Base-by-base conservation (phyloP, 1,140 invertebrate species). In the Musca vetustissima region DNA sequence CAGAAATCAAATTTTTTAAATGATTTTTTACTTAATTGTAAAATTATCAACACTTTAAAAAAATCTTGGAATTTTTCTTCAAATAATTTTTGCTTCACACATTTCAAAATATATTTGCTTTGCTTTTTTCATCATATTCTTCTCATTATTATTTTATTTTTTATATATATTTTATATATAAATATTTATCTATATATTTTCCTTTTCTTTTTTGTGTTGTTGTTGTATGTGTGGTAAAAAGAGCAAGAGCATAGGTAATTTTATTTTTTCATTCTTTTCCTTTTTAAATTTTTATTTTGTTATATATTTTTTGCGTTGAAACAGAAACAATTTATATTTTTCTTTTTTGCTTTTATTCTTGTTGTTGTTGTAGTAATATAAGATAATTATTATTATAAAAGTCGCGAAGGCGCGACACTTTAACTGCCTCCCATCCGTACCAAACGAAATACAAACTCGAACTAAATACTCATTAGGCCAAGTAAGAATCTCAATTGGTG, bases 391-490 rank as follows among this genome's bases (percentile, higher is more conserved):
- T 24, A 52, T 55, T 14, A 67, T 19, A 55, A 67, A 55, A 67
- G 59, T 68, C 69, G 65, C 69, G 57, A 55, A 67, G 21, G 61
- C 69, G 64, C 64, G 64, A 50, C 64, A 61, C 64, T 21, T 32
- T 24, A 43, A 69, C 57, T 67, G 53, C 67, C 48, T 72, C 64
- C 72, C 72, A 79, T 76, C 75, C 77, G 79, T 72, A 79, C 77
- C 72, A 75, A 79, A 76, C 77, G 77, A 79, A 79, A 79, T 79
- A 79, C 74, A 79, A 79, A 79, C 77, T 79, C 77, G 77, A 79
- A 79, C 77, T 79, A 73, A 79, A 75, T 73, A 48, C 24, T 28
- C 48, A 22, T 66, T 53, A 21, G 52, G 24, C 52, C 19, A 53
- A 21, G 52, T 53, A 24, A 22, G 24, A 24, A 24, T 24, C 52